Base-by-base conservation (phyloP, 2,113 vertebrate species). In the Columba livia region DNA sequence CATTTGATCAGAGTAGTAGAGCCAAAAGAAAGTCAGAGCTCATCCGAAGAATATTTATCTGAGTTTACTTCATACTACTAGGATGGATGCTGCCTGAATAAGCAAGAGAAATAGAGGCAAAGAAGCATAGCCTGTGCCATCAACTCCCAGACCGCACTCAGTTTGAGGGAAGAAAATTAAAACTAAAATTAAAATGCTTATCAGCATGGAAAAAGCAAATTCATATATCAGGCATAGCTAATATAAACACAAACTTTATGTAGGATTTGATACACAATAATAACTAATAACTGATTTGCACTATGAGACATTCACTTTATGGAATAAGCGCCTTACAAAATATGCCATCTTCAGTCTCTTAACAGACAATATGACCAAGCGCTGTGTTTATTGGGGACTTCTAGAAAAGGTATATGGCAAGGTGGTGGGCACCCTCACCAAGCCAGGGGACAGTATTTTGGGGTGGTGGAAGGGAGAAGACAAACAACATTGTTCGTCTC, bases 331-430 rank as follows among this genome's bases (percentile, higher is more conserved):
- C 8, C 44, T 42, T 57, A 60, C 17, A 66, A 79, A 40, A 62
- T 0, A n/a, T 0, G 0, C 32, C 24, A 51, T 61, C 26, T n/a
- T 69, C 32, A 21, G 4, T 26, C 13, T 56, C 62, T n/a, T 12
- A 71, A 36, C 16, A 42, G 19, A 29, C 57, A 51, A 4, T 0
- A 6, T 5, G 51, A 28, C 48, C 47, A 20, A 66, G 71, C 5
- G 3, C 3, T 20, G 21, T 20, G 42, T 42, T 42, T 26, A 42
- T 36, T 16, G 79, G 61, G 54, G 40, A 51, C 32, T 65, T 40
- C 5, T 12, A 36, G 50, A 25, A 61, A 64, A 42, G 31, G 11
- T 36, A 7, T 2, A 12, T 2, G 16, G 74, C 15, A n/a, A 66
- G 28, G 60, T 38, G 26, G 50, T 38, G 73, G 38, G 32, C 50